Evolutionary conservation across 2,888 invertebrate genomes (phyloP), one percentile per base, ranked within the genome.

Genomic region (Pemphredon lugubris): DNA sequence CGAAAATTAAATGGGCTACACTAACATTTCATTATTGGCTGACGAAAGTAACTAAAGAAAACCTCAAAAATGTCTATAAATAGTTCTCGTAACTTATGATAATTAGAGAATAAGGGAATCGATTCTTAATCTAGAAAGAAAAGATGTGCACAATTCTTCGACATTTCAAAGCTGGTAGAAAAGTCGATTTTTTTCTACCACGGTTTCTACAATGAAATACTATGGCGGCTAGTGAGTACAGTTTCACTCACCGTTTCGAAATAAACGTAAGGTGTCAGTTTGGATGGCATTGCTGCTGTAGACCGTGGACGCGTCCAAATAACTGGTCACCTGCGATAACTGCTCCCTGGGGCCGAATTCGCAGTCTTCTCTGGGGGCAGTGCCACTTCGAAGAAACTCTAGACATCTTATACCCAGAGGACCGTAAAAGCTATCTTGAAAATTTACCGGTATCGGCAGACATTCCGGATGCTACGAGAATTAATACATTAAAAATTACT

Each of bases 271-370:
- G 68, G 93, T 93, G 83, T 95, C 94, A 0, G 95, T 93, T 54
- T 93, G 94, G 11, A 79, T 68, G 2, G 93, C 92, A 11, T 94
- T 94, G 84, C 95, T 96, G 39, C 96, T 95, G 84, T 97, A 97
- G 3, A 96, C 92, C 21, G 94, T 94, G 0, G 96, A 96, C 0
- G 93, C 96, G 79, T 97, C 96, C 5, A 97, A 91, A 84, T 92
- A 96, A 0, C 95, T 94, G 0, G 96, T 96, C 2, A 95, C 93
- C 87, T 96, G 96, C 88, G 96, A 95, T 64, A 96, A 93, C 89
- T 96, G 96, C 83, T 96, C 96, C 1, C 96, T 91, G 91, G 95
- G 95, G 7, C 96, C 96, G 11, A 96, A 91, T 5, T 94, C 92
- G 84, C 96, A 97, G 87, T 95, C 94, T 44, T 95, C 93, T 2